Evolutionary conservation across 2,888 invertebrate genomes (phyloP).

Genomic region (Empis livida): DNA sequence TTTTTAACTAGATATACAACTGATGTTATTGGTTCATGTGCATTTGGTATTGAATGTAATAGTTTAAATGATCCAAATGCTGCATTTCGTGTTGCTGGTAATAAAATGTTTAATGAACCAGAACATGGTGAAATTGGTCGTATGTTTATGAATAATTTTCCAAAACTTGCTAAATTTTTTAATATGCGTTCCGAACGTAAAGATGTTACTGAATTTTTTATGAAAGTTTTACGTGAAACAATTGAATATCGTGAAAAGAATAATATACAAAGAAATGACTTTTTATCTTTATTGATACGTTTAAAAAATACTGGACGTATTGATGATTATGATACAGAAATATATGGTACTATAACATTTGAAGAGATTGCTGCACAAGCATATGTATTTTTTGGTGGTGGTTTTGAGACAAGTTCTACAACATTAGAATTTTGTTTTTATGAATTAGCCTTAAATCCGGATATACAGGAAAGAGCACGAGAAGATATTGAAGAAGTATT

Average conservation of each 20-base stretch:
- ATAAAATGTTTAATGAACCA: slow-evolving; percentile 11
- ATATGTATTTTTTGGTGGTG: slow-evolving; percentile 41
- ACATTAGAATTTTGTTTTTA: slow-evolving; percentile 35
- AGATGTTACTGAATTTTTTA: slow-evolving; percentile 21
- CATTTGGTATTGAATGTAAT: slow-evolving; percentile 37
- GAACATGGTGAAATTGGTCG: neutral
- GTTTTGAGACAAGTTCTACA: slow-evolving; percentile 41
- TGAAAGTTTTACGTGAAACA: slow-evolving; percentile 33
- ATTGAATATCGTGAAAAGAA: slow-evolving; percentile 29
- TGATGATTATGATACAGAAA: neutral
- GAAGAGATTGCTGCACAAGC: slow-evolving; percentile 42
- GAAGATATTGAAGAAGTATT: slow-evolving; percentile 20
- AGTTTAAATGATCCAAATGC: slow-evolving; percentile 30
- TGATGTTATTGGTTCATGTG: slow-evolving; percentile 38
- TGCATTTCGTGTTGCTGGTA: slow-evolving; percentile 24
- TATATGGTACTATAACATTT: slow-evolving; percentile 26
- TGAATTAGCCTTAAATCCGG: slow-evolving; percentile 21
- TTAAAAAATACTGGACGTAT: slow-evolving; percentile 22
- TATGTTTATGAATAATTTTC: slow-evolving; percentile 3
- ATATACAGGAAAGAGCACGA: slow-evolving; percentile 20
- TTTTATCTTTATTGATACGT: slow-evolving; percentile 38
- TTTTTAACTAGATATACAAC: slow-evolving; percentile 35
- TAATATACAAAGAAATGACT: slow-evolving; percentile 35
- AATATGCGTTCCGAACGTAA: slow-evolving; percentile 10
- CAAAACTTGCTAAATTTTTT: slow-evolving; percentile 1